Evolutionary conservation across 2,113 vertebrate species (phyloP), one percentile per base, ranked within the genome.

Genomic region (Lagopus leucura): DNA sequence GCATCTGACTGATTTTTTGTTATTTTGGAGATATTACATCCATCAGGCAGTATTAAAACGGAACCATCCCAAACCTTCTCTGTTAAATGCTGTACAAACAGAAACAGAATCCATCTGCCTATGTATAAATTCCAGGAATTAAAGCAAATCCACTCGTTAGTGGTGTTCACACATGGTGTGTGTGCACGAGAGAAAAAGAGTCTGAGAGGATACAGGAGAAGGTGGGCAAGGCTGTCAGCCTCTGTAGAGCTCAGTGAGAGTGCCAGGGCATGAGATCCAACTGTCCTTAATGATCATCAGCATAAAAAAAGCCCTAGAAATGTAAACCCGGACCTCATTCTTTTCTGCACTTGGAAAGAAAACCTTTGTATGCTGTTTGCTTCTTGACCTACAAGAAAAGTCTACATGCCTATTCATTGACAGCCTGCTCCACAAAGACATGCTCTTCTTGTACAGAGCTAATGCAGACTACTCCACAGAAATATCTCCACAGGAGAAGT

Each of bases 21-120:
- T 93, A 64, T 64, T 81, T 89, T 83, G 34, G 47, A 93, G 89
- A 83, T 5, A 81, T 64, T 81, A 47, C 24, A 38, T 82, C 42
- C 88, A 3, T 58, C 70, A 60, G 32, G 24, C 32, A 75, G 21
- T 36, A 57, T 40, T 89, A 74, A 91, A 94, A 87, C 58, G 43
- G 60, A 69, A 77, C 79, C 50, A 60, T 48, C 32, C 42, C 54
- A 92, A 65, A 82, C 52, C 72, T 91, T 72, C 73, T 65, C 10
- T 12, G 17, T 52, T 60, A 70, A 76, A 80, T 22, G 27, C 63
- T 69, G 12, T 66, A 40, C 47, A 76, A 52, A 52, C 32, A 64
- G 60, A 66, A 80, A 58, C 5, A 7, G 42, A 72, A 60, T 77
- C 11, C 18, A 19, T 47, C 25, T 75, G 43, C 38, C 32, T 7